Evolutionary conservation across 2,888 invertebrate species (phyloP).

Genomic region (Blastobasis adustella): DNA sequence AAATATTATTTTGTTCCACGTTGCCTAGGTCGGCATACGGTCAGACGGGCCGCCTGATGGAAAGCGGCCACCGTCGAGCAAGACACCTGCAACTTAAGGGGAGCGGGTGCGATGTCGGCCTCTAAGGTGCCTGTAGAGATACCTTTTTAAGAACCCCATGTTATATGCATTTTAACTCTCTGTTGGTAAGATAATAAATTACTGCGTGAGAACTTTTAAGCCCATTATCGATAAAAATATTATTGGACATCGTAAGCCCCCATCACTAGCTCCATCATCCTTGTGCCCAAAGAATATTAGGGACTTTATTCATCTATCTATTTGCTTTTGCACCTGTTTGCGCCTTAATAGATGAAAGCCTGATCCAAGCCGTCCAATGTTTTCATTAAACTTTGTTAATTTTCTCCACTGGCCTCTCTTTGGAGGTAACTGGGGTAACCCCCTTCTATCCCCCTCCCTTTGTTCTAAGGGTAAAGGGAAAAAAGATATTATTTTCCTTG

Average conservation of each 20-base stretch:
- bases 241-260: conserved; percentile 8
- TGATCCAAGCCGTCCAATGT: conserved; percentile 29
- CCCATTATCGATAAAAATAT: background rate
- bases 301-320: conserved; percentile 32
- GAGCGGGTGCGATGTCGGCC: too few relatives aligned
- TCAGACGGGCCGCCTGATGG: too few relatives aligned
- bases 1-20: too few relatives aligned
- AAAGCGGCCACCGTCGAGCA: too few relatives aligned
- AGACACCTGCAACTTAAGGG: too few relatives aligned
- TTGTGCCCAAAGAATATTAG: conserved; percentile 17
- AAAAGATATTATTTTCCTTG: conserved; percentile 27
- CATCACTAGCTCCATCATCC: conserved; percentile 13
- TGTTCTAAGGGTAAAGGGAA: background rate
- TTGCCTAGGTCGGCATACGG: too few relatives aligned
- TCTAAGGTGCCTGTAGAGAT: too few relatives aligned
- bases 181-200: too few relatives aligned
- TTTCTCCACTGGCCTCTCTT: conserved; percentile 20
- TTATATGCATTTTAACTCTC: too few relatives aligned
- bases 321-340: conserved; percentile 46
- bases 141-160: too few relatives aligned
- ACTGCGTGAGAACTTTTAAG: too few relatives aligned
- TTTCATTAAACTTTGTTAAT: conserved; percentile 67
- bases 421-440: background rate
- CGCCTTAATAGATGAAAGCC: conserved; percentile 19
- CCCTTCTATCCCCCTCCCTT: too few relatives aligned